These are phyloP conservation scores for Branchellion lobata DNA, from an alignment of 2,888 invertebrate species.

Conservation along the genomic window DNA sequence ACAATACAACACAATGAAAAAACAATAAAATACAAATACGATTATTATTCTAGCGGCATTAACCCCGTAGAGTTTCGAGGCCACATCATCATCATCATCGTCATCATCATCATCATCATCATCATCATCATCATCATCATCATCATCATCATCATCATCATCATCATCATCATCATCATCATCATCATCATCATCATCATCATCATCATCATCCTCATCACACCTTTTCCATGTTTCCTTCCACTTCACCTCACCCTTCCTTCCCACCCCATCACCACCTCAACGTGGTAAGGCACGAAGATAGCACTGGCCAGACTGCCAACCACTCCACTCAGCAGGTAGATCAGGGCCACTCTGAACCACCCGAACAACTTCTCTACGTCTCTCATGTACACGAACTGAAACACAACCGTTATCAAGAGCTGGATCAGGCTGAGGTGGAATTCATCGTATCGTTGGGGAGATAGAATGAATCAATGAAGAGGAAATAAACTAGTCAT, in stretches of 20 bases:
- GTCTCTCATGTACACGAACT: slow-evolving; percentile 91
- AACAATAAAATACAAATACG: too few species aligned
- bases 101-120: slow-evolving; percentile 35
- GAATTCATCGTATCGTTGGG: background rate
- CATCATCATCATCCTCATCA: slow-evolving; percentile 22
- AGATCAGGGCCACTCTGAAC: slow-evolving; percentile 84
- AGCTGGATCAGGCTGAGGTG: slow-evolving; percentile 76
- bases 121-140: slow-evolving; percentile 26
- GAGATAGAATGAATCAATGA: background rate
- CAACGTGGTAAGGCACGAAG: slow-evolving; percentile 90
- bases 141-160: slow-evolving; percentile 34
- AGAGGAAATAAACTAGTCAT: too few species aligned
- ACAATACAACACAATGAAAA: too few species aligned
- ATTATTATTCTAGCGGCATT: too few species aligned
- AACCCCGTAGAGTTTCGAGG: too few species aligned
- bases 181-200: slow-evolving; percentile 28
- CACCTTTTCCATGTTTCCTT: too few species aligned
- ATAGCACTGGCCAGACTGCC: slow-evolving; percentile 96
- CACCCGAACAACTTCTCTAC: slow-evolving; percentile 93
- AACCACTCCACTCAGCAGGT: slow-evolving; percentile 88
- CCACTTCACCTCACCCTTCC: background rate
- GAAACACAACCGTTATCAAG: slow-evolving; percentile 81
- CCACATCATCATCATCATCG: slow-evolving; percentile 19
- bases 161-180: slow-evolving; percentile 25
- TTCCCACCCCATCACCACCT: slow-evolving; percentile 54